Base-by-base conservation (phyloP, 2,888 invertebrate genomes). In the Augiades crinisus region DNA sequence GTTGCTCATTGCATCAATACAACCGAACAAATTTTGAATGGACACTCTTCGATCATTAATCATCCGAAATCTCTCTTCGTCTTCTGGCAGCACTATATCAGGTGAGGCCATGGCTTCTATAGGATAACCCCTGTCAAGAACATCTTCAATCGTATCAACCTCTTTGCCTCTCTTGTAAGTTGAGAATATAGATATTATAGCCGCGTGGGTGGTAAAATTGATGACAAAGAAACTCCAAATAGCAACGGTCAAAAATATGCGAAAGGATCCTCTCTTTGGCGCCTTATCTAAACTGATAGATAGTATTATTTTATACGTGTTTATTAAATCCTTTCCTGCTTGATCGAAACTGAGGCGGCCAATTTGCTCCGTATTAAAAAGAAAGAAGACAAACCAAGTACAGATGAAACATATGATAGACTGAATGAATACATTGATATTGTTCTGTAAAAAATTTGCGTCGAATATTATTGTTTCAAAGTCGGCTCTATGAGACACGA, bases 61-160 rank as follows among this genome's bases (percentile, higher is more conserved):
- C 53, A 63, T 73, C 7, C 54, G 57, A 58, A 73, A 83, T 34
- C 55, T 69, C 52, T 85, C 79, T 43, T 85, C 83, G 0, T 69
- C 68, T 0, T 83, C 79, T 2, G 90, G 88, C 3, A 89, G 70
- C 4, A 85, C 58, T 3, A 78, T 65, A 57, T 90, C 90, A 1
- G 90, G 90, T 0, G 89, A 84, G 2, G 82, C 73, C 58, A 88
- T 65, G 0, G 85, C 89, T 70, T 89, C 81, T 31, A 90, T 76
- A 1, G 47, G 58, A 47, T 83, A 88, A 2, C 79, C 86, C 46
- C 75, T 86, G 53, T 78, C 74, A 31, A 84, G 70, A 1, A 90
- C 64, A 57, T 90, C 89, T 8, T 84, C 77, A 51, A 83, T 88
- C 0, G 87, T 84, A 17, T 90, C 77, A 0, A 90, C 76, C 40